Evolutionary conservation across 2,113 vertebrate species (phyloP), one percentile per base, ranked within the genome.

Genomic region (Arvicanthis niloticus): DNA sequence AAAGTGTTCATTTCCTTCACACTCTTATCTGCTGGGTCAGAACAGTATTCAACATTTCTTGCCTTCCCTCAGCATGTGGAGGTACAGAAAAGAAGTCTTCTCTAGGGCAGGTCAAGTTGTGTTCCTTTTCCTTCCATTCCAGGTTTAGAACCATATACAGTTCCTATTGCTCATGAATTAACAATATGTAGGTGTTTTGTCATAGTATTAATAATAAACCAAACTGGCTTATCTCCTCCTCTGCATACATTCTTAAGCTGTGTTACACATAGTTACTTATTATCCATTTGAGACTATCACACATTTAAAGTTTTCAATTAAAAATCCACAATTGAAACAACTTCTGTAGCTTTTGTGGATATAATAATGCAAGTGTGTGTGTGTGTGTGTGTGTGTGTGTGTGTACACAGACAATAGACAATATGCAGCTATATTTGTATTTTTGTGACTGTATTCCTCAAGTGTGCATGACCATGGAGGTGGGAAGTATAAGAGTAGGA

Each of bases 131-230:
- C 37, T 58, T 29, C 4, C 9, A 78, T 53, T 92, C 26, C 40
- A 8, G 17, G 4, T 1, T 89, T 21, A 21, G 19, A 88, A 40
- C 1, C 19, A 0, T 77, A 77, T 70, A 45, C 42, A 60, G 26
- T 70, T 48, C 24, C 1, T 37, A 7, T 56, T 62, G 7, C 58
- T 90, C 65, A 42, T 65, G 48, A 89, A 53, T 73, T 91, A 73
- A 53, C 16, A 37, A 11, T 21, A 45, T 70, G 42, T 21, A 7
- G 8, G 13, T 53, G 37, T 93, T 85, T 93, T 72, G 24, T 29
- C 45, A 29, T 2, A 24, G 7, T 5, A 37, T 1, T 24, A 6
- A 3, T 53, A n/a, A n/a, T 37, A 8, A 4, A 31, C 2, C 3
- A 12, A 68, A 3, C 53, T 2, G 31, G 2, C 42, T n/a, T 51